Evolutionary conservation across 2,888 invertebrate genomes (phyloP), one percentile per base, ranked within the genome.

Genomic region (Acholoe squamosa): DNA sequence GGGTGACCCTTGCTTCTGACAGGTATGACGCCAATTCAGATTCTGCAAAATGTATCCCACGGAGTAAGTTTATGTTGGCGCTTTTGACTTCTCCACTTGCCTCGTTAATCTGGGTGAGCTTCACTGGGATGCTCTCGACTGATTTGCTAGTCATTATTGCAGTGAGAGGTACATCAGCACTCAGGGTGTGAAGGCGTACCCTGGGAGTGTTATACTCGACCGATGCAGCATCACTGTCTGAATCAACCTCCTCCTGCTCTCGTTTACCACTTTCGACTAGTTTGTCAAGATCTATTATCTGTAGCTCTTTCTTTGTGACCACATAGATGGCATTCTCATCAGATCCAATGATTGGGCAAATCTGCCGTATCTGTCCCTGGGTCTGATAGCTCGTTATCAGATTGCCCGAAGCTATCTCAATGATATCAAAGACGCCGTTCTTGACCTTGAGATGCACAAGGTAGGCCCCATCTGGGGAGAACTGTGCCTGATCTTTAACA

Each of bases 201-300:
- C 54, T 51, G 16, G 86, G 86, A 25, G 54, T 86, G 28, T 86
- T 86, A 28, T 54, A 86, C 31, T 86, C 86, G 0, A 86, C 54
- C 3, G 86, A 86, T 0, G 52, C 86, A 0, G 52, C 22, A 31
- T 86, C 86, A 16, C 56, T 56, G 31, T 31, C 33, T 25, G 86
- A 56, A 0, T 31, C 86, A 0, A 16, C 28, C 12, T 86, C 86
- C 22, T 16, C 54, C 28, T 19, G 54, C 19, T 86, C 56, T 28
- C 28, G n/a, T 22, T 25, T 22, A 0, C 54, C 86, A 5, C 28
- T 52, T n/a, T 86, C 54, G 0, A 86, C 31, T 28, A 86, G 54
- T 14, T 1, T 52, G 10, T 54, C 56, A 0, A 86, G 86, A 31
- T 54, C 52, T 31, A 86, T 54, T 0, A 28, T 56, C 28, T 86